Evolutionary conservation across 1,140 invertebrate species (phyloP), one percentile per base, ranked within the genome.

Genomic region (Acromyrmex heyeri): DNA sequence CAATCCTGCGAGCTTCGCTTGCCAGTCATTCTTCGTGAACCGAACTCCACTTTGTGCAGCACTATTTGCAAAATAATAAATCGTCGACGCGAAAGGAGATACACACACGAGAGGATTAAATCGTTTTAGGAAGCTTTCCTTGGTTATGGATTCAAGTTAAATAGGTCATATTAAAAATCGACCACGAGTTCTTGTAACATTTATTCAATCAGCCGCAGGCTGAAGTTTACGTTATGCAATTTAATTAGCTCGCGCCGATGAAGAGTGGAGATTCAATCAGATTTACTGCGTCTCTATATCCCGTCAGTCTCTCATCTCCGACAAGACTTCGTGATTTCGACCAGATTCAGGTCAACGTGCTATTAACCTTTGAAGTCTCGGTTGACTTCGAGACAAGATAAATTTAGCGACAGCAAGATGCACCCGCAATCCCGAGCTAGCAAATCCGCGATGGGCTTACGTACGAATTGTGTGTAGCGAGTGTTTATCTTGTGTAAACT

Each of bases 261-360:
- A 53, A 44, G 57, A 21, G 76, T 48, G 61, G 55, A 50, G 61
- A n/a, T 38, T 57, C 5, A 65, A 86, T 90, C 50, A 64, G 87
- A 79, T 89, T 85, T 69, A 78, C 27, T 48, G 38, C 55, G 34
- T 61, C 69, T n/a, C 30, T 85, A 76, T 69, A 78, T 87, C 34
- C 44, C 8, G 53, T 50, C 44, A 61, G 44, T 75, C 59, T 72
- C 85, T 57, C 69, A 83, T 86, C 88, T 55, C 65, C 65, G 27
- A 55, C 62, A 76, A 83, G 75, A 88, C 61, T 73, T 4, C 57
- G 55, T 59, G 77, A 88, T 89, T 62, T 55, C 72, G 67, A n/a
- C 34, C 50, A 82, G 78, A 90, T 90, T 89, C 82, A 61, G 85
- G 85, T 89, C 88, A 90, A 62, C 62, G 67, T 67, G 70, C 83